phyloP scores from a whole-genome alignment of 1,140 invertebrate genomes.

The Maconellicoccus hirsutus region DNA sequence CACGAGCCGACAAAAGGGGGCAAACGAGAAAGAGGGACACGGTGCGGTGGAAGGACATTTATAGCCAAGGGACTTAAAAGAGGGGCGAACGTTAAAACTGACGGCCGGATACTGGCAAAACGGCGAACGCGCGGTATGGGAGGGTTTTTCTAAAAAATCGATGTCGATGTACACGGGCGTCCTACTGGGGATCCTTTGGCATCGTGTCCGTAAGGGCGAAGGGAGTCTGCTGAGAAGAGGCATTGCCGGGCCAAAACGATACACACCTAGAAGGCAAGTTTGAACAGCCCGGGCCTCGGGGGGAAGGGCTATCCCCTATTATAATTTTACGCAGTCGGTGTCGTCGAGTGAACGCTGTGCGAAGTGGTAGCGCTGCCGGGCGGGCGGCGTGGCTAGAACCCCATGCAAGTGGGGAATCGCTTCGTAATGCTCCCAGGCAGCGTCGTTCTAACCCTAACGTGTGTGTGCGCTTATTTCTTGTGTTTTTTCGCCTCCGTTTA shows the following conservation, averaged over 20 bases:
- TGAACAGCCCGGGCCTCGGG: background rate
- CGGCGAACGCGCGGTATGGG: background rate
- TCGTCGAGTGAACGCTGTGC: background rate
- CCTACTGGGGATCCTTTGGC: slow-evolving; percentile 21
- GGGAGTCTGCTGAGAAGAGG: slow-evolving; percentile 4
- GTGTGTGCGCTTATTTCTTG: background rate
- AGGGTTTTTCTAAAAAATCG: slow-evolving; percentile 20
- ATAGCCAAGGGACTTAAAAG: slow-evolving; percentile 18
- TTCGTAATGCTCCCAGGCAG: slow-evolving; percentile 16
- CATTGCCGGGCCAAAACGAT: background rate
- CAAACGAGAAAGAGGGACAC: slow-evolving; percentile 7
- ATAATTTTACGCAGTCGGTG: slow-evolving; percentile 8
- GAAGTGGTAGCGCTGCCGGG: background rate
- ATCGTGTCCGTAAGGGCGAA: slow-evolving; percentile 8
- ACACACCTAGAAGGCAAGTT: background rate
- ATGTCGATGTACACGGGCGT: slow-evolving; percentile 19
- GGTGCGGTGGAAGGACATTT: slow-evolving; percentile 19
- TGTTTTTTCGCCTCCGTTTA: background rate
- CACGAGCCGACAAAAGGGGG: slow-evolving; percentile 6
- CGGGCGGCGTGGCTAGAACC: background rate
- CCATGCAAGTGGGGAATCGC: slow-evolving; percentile 18
- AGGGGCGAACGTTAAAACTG: slow-evolving; percentile 15
- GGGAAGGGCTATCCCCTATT: slow-evolving; percentile 20
- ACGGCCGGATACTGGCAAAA: slow-evolving; percentile 12
- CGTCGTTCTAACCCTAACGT: slow-evolving; percentile 13